These are phyloP conservation scores for Garra rufa DNA, from an alignment of 2,113 vertebrate genomes.

Conservation along the genomic window DNA sequence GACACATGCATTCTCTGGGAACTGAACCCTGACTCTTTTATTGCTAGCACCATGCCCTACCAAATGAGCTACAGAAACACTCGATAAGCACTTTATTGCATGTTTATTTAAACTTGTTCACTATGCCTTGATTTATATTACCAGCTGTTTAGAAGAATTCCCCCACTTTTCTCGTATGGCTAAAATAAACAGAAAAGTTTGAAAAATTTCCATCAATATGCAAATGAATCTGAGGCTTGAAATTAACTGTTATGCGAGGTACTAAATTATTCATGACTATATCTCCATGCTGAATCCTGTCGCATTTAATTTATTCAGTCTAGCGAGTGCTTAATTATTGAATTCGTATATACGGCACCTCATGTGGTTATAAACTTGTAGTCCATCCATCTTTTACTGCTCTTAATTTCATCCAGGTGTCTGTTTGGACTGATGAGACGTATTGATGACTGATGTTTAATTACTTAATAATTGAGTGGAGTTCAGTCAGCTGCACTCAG, in stretches of 20 bases:
- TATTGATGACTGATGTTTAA: conserved; percentile 52
- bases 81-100: not conserved
- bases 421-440: conserved; percentile 43
- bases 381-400: conserved; percentile 64
- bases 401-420: conserved; percentile 60
- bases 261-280: conserved; percentile 64
- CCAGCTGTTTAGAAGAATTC: conserved; percentile 26
- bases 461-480: conserved; percentile 50
- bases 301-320: conserved; percentile 67
- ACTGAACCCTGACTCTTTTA: not conserved
- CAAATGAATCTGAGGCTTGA: conserved; percentile 67
- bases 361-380: conserved; percentile 68
- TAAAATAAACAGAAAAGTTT: conserved; percentile 9
- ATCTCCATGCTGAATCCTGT: conserved; percentile 63
- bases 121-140: not conserved
- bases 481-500: conserved; percentile 22
- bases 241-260: conserved; percentile 71
- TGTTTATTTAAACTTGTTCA: conserved; percentile 11
- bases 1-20: not conserved
- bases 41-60: not conserved
- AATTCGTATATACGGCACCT: conserved; percentile 65
- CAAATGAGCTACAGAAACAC: not conserved
- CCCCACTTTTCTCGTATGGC: not conserved
- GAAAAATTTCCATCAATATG: conserved; percentile 50
- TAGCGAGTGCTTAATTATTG: conserved; percentile 66